Percentiles rank a stretch among this genome's conserved stretches.
Evolutionary conservation across 2,113 vertebrate genomes (phyloP).

Genomic region (Cygnus buccinator): DNA sequence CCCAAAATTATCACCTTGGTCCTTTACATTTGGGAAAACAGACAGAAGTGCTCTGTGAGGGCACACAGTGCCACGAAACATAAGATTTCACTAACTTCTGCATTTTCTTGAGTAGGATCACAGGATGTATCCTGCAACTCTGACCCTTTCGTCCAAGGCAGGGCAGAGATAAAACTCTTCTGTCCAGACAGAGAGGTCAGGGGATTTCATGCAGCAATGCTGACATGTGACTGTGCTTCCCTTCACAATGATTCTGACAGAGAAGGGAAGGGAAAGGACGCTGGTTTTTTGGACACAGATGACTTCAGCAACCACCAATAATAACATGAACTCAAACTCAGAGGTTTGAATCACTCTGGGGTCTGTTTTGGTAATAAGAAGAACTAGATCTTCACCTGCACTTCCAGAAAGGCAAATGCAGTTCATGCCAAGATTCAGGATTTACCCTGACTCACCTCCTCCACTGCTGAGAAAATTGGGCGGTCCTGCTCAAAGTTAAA

Average conservation of each 20-base stretch:
- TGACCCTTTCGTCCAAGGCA: background rate
- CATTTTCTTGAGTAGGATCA: background rate
- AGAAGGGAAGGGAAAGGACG: background rate
- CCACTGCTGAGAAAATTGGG: constrained; percentile 81
- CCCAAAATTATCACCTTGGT: background rate
- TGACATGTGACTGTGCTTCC: background rate
- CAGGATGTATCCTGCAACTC: background rate
- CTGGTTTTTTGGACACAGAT: background rate
- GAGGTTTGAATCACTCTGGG: background rate
- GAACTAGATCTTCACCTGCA: no score
- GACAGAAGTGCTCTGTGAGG: background rate
- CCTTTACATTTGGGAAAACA: background rate
- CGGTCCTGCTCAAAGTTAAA: constrained; percentile 84
- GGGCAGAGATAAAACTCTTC: background rate
- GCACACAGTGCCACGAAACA: background rate
- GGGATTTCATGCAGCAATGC: background rate
- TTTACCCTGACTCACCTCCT: constrained; percentile 83
- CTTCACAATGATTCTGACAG: background rate
- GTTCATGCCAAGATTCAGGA: background rate
- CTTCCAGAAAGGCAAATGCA: background rate
- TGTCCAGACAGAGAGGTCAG: background rate
- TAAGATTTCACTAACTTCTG: background rate
- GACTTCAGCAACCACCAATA: background rate
- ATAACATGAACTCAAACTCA: background rate
- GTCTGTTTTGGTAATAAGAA: background rate